Conservation (phyloP, 2,113 vertebrate species). For the Lampris megalopsis region DNA sequence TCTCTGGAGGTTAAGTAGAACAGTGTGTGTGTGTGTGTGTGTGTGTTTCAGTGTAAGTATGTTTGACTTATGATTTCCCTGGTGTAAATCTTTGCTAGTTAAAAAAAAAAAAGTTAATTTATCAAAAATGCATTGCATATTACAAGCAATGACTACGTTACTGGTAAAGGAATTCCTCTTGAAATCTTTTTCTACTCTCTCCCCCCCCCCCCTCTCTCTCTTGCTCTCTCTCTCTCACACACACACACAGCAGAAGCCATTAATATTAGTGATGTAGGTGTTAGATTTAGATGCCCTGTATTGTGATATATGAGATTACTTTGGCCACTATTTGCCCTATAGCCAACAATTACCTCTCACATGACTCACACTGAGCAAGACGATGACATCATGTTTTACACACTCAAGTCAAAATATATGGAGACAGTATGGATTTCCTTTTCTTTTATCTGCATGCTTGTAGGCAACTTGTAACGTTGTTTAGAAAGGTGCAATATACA, state of each 20-base stretch:
- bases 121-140: slow-evolving; percentile 19
- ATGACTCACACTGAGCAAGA: slow-evolving; percentile 23
- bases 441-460: too few species aligned
- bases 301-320: slow-evolving; percentile 53
- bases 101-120: slow-evolving; percentile 3
- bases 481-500: too few species aligned
- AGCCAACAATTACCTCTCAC: slow-evolving; percentile 43
- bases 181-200: not conserved
- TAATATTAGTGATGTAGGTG: not conserved
- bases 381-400: not conserved
- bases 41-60: slow-evolving; percentile 4
- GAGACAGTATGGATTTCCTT: not conserved
- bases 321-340: slow-evolving; percentile 29
- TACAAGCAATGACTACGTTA: slow-evolving; percentile 32
- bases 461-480: too few species aligned
- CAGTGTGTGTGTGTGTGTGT: slow-evolving; percentile 2
- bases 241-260: slow-evolving; percentile 14
- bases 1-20: slow-evolving; percentile 11
- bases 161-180: not conserved
- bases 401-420: not conserved
- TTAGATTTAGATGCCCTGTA: slow-evolving; percentile 13
- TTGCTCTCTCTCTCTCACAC: not conserved
- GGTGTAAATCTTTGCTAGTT: slow-evolving; percentile 32
- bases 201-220: not conserved
- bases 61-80: slow-evolving; percentile 19